Base-by-base conservation (phyloP, 2,888 invertebrate species). In the Rhogogaster chlorosoma region DNA sequence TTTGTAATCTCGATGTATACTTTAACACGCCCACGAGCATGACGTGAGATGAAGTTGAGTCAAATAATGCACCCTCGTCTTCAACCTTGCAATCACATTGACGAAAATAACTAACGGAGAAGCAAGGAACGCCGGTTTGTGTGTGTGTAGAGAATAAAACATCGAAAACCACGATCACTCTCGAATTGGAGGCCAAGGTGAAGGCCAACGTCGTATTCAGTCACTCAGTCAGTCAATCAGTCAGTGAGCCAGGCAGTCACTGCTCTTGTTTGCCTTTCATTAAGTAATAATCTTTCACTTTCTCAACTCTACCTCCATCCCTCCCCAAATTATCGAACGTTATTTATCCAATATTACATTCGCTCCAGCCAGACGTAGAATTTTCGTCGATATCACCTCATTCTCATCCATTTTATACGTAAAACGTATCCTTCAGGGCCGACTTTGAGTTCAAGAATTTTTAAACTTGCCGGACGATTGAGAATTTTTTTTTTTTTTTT, bases 111-210 rank as follows among this genome's bases (percentile, higher is more conserved):
- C 88, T 88, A 86, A 90, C 89, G 87, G 26, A 61, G 89, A 89
- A 87, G 89, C 89, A 18, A 18, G n/a, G 7, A 53, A 53, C 6
- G 12, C 12, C 12, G n/a, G n/a, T n/a, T n/a, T n/a, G n/a, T n/a
- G n/a, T n/a, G n/a, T n/a, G 26, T 26, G 9, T 61, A 26, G 26
- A 26, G 26, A 61, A 61, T 22, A 61, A 61, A 26, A 61, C 61
- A 12, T 61, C 61, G 26, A 12, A 61, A 61, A 26, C 26, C 12
- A 61, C 26, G 36, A 36, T 38, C 32, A n/a, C 10, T 26, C 12
- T 70, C 6, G 42, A 26, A 88, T 87, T 88, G 86, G 88, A 90
- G 90, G 89, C 90, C 93, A 93, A 93, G 93, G 93, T 91, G 89
- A 91, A 91, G 92, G 92, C 89, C 91, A 73, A 64, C 89, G 77